Conservation (phyloP, 2,113 vertebrate species). For the Phycodurus eques region DNA sequence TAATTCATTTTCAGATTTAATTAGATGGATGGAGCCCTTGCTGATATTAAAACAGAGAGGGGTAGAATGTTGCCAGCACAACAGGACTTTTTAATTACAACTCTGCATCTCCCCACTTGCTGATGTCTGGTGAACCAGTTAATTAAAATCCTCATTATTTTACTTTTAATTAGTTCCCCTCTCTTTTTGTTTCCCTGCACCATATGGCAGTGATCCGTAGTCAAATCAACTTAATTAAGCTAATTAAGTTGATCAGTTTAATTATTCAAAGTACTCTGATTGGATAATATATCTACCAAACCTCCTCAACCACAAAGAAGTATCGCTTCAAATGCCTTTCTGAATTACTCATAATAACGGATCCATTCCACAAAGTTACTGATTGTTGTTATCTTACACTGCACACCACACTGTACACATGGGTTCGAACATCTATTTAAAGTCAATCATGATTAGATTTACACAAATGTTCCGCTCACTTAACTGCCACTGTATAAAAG, state of each 20-base stretch:
- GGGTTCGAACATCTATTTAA: background rate
- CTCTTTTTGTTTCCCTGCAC: conserved; percentile 77
- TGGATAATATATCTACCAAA: conserved; percentile 48
- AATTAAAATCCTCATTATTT: conserved; percentile 81
- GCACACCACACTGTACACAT: background rate
- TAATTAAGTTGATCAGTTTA: conserved; percentile 77
- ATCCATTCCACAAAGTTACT: background rate
- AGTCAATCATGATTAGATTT: too few species aligned
- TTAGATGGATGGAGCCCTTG: conserved; percentile 76
- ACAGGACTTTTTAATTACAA: conserved; percentile 79
- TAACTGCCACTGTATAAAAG: too few species aligned
- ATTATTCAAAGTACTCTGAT: conserved; percentile 75
- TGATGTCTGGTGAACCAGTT: conserved; percentile 76
- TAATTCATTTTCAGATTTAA: conserved; percentile 80
- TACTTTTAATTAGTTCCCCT: conserved; percentile 78
- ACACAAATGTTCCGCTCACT: too few species aligned
- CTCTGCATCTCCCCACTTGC: conserved; percentile 66
- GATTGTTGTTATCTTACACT: background rate
- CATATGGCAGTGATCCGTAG: conserved; percentile 76
- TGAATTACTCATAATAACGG: background rate
- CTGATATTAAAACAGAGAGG: conserved; percentile 70
- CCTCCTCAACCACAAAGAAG: conserved; percentile 10
- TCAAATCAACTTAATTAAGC: conserved; percentile 76
- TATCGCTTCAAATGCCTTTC: conserved; percentile 5
- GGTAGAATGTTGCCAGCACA: conserved; percentile 74